Evolutionary conservation across 2,113 vertebrate genomes (phyloP).

Genomic region (Hystrix brachyura): DNA sequence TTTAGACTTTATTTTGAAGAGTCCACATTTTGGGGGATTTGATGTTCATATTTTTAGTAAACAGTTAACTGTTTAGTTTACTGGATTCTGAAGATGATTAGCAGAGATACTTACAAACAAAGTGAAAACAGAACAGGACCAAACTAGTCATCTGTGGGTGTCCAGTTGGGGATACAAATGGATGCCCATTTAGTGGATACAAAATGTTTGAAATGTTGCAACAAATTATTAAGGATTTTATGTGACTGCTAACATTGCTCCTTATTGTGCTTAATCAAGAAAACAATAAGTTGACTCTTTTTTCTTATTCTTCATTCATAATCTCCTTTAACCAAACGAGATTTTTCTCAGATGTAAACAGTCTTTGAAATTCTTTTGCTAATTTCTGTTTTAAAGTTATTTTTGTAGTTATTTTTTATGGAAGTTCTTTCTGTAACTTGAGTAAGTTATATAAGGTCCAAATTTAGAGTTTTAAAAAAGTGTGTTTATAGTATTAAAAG

Average conservation of each 20-base stretch:
- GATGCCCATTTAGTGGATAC: neutral
- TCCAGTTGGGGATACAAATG: neutral
- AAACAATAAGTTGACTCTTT: neutral
- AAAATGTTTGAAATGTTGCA: neutral
- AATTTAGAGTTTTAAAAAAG: neutral
- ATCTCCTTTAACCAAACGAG: neutral
- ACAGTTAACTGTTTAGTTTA: neutral
- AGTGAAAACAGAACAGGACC: neutral
- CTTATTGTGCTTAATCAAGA: neutral
- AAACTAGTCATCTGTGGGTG: neutral
- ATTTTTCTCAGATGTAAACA: neutral
- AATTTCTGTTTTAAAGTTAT: conserved; percentile 4
- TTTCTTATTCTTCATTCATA: neutral
- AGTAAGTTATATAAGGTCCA: neutral
- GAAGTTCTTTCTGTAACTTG: conserved; percentile 37
- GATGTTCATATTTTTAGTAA: neutral
- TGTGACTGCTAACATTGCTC: neutral
- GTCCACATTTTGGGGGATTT: neutral
- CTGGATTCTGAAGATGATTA: neutral
- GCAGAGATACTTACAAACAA: neutral
- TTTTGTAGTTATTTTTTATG: conserved; percentile 1
- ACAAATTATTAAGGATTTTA: neutral
- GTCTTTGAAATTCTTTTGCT: neutral
- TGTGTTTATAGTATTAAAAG: neutral
- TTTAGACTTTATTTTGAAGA: neutral